phyloP scores from a whole-genome alignment of 2,797 vertebrate genomes.

The Silurus lanzhouensis region DNA sequence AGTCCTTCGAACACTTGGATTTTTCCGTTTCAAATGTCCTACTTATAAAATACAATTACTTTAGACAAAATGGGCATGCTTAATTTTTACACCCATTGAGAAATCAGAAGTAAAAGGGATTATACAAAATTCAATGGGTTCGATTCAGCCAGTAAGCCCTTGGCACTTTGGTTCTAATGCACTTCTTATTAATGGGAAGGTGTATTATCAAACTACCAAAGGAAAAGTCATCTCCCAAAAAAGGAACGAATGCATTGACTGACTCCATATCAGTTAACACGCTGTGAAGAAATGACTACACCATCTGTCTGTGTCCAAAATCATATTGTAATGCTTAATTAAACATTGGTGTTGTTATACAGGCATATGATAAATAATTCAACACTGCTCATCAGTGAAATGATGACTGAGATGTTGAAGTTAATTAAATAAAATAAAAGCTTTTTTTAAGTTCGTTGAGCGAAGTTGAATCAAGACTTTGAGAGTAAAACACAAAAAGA shows the following conservation, averaged over 20 bases:
- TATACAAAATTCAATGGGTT: slow-evolving; percentile 12
- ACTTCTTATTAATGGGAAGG: slow-evolving; percentile 36
- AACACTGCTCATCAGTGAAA: slow-evolving; percentile 47
- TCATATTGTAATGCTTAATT: slow-evolving; percentile 32
- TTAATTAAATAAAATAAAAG: slow-evolving; percentile 29
- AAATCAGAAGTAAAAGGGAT: slow-evolving; percentile 22
- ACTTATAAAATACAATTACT: slow-evolving; percentile 14
- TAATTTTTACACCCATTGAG: slow-evolving; percentile 3
- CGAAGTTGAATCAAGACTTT: too few species aligned
- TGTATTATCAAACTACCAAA: slow-evolving; percentile 45
- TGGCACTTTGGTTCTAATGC: not conserved
- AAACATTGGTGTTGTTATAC: slow-evolving; percentile 20
- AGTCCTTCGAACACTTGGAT: slow-evolving; percentile 22
- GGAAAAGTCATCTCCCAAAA: slow-evolving; percentile 51
- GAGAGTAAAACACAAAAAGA: too few species aligned
- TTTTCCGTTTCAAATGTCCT: slow-evolving; percentile 7
- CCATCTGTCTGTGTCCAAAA: slow-evolving; percentile 60
- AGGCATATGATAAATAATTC: slow-evolving; percentile 30
- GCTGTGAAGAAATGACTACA: slow-evolving; percentile 39
- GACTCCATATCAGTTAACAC: slow-evolving; percentile 53
- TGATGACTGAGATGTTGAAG: slow-evolving; percentile 31
- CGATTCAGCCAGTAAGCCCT: slow-evolving; percentile 18
- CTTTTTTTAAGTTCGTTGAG: too few species aligned
- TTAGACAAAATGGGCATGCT: not conserved
- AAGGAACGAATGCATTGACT: slow-evolving; percentile 39